phyloP scores from a whole-genome alignment of 2,797 vertebrate species.

The Rhynchonycteris naso region DNA sequence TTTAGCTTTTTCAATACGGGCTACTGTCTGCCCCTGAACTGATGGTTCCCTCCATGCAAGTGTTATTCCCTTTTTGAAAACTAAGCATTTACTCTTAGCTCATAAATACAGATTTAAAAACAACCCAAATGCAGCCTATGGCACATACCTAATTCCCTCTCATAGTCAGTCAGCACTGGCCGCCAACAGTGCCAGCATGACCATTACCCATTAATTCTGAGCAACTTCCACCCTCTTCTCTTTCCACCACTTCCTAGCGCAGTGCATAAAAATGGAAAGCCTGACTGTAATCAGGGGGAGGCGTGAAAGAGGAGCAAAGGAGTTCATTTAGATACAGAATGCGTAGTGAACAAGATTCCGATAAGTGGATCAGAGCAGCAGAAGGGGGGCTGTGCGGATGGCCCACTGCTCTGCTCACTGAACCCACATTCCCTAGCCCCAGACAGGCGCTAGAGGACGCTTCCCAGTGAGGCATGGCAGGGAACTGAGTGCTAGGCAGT shows the following conservation, averaged over 20 bases:
- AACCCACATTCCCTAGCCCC: not conserved
- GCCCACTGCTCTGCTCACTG: too few species aligned
- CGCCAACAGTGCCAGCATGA: not conserved
- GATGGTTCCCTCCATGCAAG: not conserved
- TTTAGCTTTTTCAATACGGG: not conserved
- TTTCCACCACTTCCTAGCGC: not conserved
- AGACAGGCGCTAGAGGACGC: not conserved
- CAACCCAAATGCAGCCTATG: conserved; percentile 51
- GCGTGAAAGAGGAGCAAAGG: not conserved
- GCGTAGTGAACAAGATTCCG: not conserved
- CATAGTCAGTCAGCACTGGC: not conserved
- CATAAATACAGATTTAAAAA: conserved; percentile 14
- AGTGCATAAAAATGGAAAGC: not conserved
- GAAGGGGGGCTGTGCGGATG: not conserved
- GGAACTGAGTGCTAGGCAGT: not conserved
- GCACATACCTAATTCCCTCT: not conserved
- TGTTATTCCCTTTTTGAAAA: conserved; percentile 51
- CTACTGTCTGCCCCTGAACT: not conserved
- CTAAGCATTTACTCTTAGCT: conserved; percentile 35
- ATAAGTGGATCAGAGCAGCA: not conserved
- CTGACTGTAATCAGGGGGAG: not conserved
- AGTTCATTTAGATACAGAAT: conserved; percentile 17
- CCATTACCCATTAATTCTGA: not conserved
- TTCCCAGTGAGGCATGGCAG: not conserved
- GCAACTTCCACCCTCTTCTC: not conserved